Evolutionary conservation across 2,797 vertebrate genomes (phyloP).

Genomic region (Gymnodraco acuticeps): DNA sequence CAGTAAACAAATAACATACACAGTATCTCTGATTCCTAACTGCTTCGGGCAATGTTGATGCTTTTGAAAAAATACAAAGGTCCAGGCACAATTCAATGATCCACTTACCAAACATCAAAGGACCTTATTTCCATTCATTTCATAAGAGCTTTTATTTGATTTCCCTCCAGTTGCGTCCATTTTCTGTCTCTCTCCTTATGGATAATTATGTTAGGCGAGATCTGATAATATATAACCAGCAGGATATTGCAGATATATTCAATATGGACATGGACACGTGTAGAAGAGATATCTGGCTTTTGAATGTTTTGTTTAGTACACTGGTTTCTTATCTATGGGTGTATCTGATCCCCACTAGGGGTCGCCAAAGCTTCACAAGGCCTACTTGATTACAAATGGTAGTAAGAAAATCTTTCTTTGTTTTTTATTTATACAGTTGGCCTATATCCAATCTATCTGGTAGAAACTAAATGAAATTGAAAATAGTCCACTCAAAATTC

Average conservation of each 20-base stretch:
- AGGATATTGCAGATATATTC: constrained; percentile 1
- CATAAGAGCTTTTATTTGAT: constrained; percentile 40
- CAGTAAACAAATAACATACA: not conserved
- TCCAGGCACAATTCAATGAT: not conserved
- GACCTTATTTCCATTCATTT: constrained; percentile 4
- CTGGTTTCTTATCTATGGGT: no score
- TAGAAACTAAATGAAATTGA: no score
- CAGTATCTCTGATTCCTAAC: not conserved
- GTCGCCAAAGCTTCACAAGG: no score
- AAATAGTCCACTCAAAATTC: no score
- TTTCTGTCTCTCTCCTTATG: constrained; percentile 17
- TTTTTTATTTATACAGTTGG: no score
- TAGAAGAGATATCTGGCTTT: not conserved
- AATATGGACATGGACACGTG: not conserved
- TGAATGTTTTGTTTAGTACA: no score
- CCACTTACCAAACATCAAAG: not conserved
- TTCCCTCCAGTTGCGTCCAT: constrained; percentile 36
- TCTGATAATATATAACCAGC: constrained; percentile 28
- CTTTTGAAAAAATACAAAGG: constrained; percentile 12
- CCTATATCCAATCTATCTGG: no score
- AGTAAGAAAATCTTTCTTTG: no score
- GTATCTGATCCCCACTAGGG: no score
- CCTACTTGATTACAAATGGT: no score
- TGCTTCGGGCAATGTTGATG: not conserved
- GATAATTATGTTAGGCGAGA: constrained; percentile 46